phyloP scores from a whole-genome alignment of 1,140 invertebrate species.

The Eurosta solidaginis region DNA sequence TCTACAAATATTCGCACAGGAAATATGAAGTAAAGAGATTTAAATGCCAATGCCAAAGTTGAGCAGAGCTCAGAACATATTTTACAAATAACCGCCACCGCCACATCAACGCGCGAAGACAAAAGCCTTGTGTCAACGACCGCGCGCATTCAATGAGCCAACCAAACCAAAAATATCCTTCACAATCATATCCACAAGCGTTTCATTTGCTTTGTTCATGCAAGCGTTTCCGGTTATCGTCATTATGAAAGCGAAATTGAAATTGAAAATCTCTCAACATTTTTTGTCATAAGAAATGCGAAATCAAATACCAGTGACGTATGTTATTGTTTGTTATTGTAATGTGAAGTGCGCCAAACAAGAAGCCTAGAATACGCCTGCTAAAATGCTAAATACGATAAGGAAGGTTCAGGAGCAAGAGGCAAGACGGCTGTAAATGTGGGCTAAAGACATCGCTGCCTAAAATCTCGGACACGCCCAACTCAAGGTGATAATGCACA shows the following conservation, averaged over 20 bases:
- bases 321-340: background rate
- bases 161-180: too few species aligned
- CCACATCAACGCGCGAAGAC: background rate
- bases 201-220: background rate
- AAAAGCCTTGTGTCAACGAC: constrained; percentile 29
- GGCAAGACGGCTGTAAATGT: background rate
- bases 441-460: background rate
- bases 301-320: constrained; percentile 12
- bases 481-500: constrained; percentile 21
- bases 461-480: background rate
- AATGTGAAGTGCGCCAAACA: background rate
- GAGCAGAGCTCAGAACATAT: background rate
- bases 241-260: constrained; percentile 28
- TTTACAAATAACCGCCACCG: background rate
- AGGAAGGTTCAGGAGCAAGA: background rate
- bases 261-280: background rate
- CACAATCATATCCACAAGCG: background rate
- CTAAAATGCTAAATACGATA: background rate
- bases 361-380: constrained; percentile 1
- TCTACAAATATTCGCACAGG: background rate
- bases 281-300: background rate
- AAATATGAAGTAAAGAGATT: background rate
- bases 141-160: background rate
- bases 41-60: constrained; percentile 12
- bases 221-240: constrained; percentile 20